Percentiles rank a stretch among this genome's conserved stretches.
phyloP scores from a whole-genome alignment of 37 sponge, comb jelly and placozoan genomes.

The Oscarella lobularis region DNA sequence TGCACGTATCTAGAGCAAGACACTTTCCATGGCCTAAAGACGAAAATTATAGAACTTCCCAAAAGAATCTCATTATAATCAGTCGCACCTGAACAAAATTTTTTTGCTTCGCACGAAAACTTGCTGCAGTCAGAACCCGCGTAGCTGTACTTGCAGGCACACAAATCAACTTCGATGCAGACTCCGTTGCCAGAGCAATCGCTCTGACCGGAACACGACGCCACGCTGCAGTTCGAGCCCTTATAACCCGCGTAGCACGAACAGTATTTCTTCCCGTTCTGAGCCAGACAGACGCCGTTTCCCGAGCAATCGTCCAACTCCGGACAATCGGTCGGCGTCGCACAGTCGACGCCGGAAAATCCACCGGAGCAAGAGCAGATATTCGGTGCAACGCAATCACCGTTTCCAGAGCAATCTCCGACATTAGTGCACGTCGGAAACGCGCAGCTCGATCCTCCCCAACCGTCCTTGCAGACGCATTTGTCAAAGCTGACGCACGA shows the following conservation, averaged over 20 bases:
- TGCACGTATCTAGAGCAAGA: background rate
- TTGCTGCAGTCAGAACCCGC: background rate
- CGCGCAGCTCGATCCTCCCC: background rate
- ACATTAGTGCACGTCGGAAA: background rate
- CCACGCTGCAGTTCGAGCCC: background rate
- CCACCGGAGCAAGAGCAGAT: background rate
- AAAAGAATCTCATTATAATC: too few species aligned
- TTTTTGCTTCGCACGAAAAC: background rate
- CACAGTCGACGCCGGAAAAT: background rate
- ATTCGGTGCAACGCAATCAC: background rate
- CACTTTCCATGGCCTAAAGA: background rate
- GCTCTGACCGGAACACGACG: background rate
- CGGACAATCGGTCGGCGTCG: background rate
- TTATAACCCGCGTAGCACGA: background rate
- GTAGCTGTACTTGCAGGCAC: background rate
- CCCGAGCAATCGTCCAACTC: background rate
- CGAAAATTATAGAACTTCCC: too few species aligned
- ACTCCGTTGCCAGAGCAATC: background rate
- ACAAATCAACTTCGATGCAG: background rate
- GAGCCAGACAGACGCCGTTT: background rate
- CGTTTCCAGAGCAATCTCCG: background rate
- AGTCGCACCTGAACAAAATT: background rate
- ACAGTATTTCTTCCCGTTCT: background rate
- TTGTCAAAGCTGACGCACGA: background rate
- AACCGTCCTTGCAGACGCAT: background rate